These are phyloP conservation scores for Pseudolaguvia tuberculata DNA, from an alignment of 2,113 vertebrate genomes.

Conservation along the genomic window DNA sequence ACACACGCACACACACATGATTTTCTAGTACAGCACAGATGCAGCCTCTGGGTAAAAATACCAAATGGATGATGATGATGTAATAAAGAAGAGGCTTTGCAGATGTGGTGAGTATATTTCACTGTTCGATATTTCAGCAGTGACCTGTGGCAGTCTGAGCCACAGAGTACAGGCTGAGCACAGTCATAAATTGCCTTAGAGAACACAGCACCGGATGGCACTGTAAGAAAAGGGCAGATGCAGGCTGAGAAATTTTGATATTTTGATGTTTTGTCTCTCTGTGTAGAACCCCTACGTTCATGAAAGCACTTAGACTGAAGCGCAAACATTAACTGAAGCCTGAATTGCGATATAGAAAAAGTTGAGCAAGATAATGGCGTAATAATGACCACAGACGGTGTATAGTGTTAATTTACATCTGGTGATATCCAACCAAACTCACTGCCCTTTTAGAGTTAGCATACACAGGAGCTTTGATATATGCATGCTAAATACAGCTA, in stretches of 20 bases:
- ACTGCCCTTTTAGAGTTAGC: background rate
- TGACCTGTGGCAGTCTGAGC: constrained; percentile 10
- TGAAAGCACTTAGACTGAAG: constrained; percentile 6
- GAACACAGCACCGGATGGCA: background rate
- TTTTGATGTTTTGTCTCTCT: background rate
- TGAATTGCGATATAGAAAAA: background rate
- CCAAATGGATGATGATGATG: constrained; percentile 15
- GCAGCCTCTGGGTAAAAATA: constrained; percentile 17
- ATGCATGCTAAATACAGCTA: constrained; percentile 31
- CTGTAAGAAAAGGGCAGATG: background rate
- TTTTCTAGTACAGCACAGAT: constrained; percentile 3
- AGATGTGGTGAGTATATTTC: constrained; percentile 1
- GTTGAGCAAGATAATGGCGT: background rate
- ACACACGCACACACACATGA: too few relatives aligned
- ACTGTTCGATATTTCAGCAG: constrained; percentile 29
- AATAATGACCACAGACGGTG: background rate
- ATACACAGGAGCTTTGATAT: background rate
- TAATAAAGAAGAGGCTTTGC: constrained; percentile 28
- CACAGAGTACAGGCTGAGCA: background rate
- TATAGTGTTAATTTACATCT: background rate
- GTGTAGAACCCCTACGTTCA: background rate
- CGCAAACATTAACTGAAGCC: background rate
- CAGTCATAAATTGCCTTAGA: background rate
- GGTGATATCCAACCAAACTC: background rate
- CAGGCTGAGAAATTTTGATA: background rate